Evolutionary conservation across 2,113 vertebrate genomes (phyloP).

Genomic region (Dipodomys stephensi): DNA sequence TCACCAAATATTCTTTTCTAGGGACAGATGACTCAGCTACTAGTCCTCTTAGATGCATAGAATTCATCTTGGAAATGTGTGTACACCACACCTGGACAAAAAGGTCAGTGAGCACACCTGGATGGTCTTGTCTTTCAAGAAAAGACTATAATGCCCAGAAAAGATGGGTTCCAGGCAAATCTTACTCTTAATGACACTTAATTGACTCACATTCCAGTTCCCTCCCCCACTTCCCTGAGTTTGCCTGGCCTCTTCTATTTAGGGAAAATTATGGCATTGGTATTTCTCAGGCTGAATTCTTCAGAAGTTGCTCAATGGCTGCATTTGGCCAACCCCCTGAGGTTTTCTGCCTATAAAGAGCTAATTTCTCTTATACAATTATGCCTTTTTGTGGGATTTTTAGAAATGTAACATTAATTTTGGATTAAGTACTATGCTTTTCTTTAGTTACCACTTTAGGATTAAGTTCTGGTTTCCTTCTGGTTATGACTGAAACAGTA

Average conservation of each 20-base stretch:
- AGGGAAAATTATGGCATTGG: background rate
- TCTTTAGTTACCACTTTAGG: background rate
- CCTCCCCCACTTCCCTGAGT: background rate
- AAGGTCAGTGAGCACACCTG: background rate
- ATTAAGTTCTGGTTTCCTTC: background rate
- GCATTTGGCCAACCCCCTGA: background rate
- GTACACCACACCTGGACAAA: background rate
- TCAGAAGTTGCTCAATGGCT: background rate
- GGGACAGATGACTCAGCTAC: constrained; percentile 25
- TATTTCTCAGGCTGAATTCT: background rate
- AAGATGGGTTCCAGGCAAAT: background rate
- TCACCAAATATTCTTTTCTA: constrained; percentile 2
- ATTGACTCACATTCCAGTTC: background rate
- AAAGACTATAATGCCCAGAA: background rate
- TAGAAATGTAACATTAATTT: constrained; percentile 25
- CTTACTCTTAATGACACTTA: background rate
- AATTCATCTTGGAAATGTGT: constrained; percentile 28
- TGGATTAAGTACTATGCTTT: constrained; percentile 24
- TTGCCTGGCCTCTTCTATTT: background rate
- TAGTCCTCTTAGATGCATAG: constrained; percentile 3
- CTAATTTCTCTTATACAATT: background rate
- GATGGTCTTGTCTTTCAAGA: background rate
- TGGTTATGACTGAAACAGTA: background rate
- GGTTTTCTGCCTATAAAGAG: constrained; percentile 26
- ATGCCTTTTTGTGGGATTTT: background rate